A percentile compares a stretch with the other conserved stretches of the same genome.
Evolutionary conservation across 2,888 invertebrate genomes (phyloP).

Genomic region (Monochamus alternatus): DNA sequence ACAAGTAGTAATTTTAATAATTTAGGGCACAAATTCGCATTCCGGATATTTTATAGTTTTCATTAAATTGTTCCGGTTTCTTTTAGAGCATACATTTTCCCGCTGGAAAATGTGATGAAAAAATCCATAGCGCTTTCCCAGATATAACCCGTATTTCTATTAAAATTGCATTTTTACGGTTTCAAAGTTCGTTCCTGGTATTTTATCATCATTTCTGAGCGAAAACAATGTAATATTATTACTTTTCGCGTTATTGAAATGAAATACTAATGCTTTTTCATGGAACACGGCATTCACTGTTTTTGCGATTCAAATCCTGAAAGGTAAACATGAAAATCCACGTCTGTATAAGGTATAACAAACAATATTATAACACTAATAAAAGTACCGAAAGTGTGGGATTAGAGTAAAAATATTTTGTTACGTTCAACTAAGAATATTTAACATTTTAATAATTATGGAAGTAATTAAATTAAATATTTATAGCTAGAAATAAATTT

Average conservation of each 20-base stretch:
- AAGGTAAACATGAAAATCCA: conserved; percentile 26
- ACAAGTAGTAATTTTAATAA: conserved; percentile 60
- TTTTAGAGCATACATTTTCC: conserved; percentile 59
- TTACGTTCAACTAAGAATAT: not conserved
- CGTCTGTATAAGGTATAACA: not conserved
- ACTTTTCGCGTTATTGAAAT: conserved; percentile 63
- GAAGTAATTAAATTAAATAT: too few relatives aligned
- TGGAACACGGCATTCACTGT: conserved; percentile 36
- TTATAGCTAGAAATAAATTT: too few relatives aligned
- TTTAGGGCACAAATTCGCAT: conserved; percentile 55
- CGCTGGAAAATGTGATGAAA: conserved; percentile 60
- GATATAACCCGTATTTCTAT: conserved; percentile 63
- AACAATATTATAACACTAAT: conserved; percentile 22
- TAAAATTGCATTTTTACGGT: conserved; percentile 67
- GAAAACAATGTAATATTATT: conserved; percentile 68
- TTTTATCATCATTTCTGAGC: conserved; percentile 66
- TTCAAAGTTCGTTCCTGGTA: conserved; percentile 65
- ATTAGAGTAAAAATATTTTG: conserved; percentile 4
- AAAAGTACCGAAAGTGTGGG: conserved; percentile 15
- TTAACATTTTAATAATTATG: too few relatives aligned
- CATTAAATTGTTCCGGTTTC: conserved; percentile 61
- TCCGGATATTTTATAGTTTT: conserved; percentile 62
- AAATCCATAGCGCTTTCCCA: conserved; percentile 59
- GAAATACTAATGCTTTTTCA: conserved; percentile 62
- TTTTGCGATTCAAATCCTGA: conserved; percentile 25